Conservation (phyloP, 2,797 vertebrate species). For the Falco naumanni region DNA sequence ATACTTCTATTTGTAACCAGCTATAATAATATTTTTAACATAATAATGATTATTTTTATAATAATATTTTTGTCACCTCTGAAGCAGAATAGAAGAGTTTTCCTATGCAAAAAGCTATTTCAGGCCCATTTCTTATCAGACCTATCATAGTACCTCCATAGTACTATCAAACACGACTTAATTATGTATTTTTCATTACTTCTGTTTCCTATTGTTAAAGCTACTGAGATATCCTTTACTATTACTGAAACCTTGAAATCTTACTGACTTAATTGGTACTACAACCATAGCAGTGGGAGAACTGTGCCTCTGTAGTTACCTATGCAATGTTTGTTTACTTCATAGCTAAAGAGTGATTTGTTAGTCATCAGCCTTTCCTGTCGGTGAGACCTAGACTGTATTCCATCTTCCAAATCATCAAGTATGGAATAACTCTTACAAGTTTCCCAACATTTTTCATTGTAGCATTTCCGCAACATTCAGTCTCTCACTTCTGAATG, state of each 20-base stretch:
- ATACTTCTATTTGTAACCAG: fast-evolving
- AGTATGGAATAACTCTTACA: not conserved
- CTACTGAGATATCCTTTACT: not conserved
- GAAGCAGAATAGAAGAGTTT: not conserved
- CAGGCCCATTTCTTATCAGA: not conserved
- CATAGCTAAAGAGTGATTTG: not conserved
- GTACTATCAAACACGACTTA: not conserved
- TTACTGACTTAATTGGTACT: not conserved
- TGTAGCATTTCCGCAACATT: not conserved
- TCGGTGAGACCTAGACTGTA: not conserved
- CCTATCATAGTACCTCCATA: not conserved
- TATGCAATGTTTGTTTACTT: not conserved
- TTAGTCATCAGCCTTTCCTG: not conserved
- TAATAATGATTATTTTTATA: not conserved
- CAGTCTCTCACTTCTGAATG: not conserved
- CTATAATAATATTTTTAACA: not conserved
- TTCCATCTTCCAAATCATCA: not conserved
- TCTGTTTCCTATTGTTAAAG: slow-evolving; percentile 51
- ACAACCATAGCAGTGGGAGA: not conserved
- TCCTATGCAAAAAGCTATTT: not conserved
- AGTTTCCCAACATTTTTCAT: not conserved
- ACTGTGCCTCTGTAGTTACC: slow-evolving; percentile 2
- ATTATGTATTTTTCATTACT: slow-evolving; percentile 36
- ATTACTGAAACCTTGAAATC: not conserved
- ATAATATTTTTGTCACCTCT: not conserved